Base-by-base conservation (phyloP, 2,888 invertebrate species). In the Crocallis elinguaria region DNA sequence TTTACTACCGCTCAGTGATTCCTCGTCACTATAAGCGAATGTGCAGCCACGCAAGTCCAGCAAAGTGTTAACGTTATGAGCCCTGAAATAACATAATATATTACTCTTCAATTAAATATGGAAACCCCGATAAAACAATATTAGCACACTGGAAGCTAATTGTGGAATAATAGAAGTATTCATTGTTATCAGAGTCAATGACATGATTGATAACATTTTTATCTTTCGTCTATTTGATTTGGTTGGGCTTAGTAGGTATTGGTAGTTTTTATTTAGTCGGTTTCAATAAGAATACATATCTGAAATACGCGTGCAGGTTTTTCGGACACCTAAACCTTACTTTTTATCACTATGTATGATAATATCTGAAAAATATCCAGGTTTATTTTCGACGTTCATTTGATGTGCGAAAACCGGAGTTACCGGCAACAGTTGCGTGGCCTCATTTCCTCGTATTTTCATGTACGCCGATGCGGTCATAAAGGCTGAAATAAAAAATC, bases 301-400 rank as follows among this genome's bases (percentile, higher is more conserved):
- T n/a, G n/a, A n/a, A n/a, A n/a, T n/a, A n/a, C n/a, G n/a, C n/a
- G n/a, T n/a, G n/a, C n/a, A n/a, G n/a, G 7, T 9, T 25, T n/a
- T 25, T 25, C 16, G 0, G 6, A 17, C 27, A 16, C 84, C 82
- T 80, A 93, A 93, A 1, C 6, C 86, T 83, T 83, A 93, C 93
- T 86, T 92, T 73, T 92, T 92, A 70, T 93, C 93, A 33, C 84
- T 82, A 65, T 93, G 93, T 49, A 94, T 88, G 32, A 94, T 93
- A 49, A 94, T 78, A 67, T 94, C 94, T 0, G 93, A 92, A 75
- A 92, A 94, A 75, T 93, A 94, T 59, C 94, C 93, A 14, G 91
- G 86, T 45, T 82, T 82, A 61, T 92, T 90, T 43, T 88, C 88
- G 12, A 83, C 82, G 63, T 92, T 93, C 83, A 92, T 90, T 53